Evolutionary conservation across 2,113 vertebrate genomes (phyloP).

Genomic region (Porphyrio hochstetteri): DNA sequence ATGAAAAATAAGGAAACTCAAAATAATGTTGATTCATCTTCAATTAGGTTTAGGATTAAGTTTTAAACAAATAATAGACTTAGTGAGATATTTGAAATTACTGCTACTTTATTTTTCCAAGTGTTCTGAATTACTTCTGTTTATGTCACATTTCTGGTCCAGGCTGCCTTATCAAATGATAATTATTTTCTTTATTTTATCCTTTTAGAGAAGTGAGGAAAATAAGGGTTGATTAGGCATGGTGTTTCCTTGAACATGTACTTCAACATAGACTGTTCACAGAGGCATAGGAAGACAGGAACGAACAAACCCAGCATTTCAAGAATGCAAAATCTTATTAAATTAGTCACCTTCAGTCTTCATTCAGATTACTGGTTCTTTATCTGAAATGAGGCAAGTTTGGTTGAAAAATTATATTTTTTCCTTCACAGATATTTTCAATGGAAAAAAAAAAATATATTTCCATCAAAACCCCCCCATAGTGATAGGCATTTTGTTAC

Average conservation of each 20-base stretch:
- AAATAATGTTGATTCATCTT: neutral
- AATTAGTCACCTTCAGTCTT: neutral
- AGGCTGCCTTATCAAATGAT: neutral
- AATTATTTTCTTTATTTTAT: neutral
- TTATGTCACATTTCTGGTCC: neutral
- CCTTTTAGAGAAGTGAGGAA: neutral
- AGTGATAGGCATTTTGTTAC: neutral
- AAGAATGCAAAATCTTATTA: neutral
- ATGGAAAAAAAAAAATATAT: neutral
- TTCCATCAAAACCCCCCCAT: neutral
- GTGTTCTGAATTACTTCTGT: neutral
- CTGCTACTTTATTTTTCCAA: neutral
- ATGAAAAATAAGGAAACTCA: neutral
- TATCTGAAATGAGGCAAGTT: neutral
- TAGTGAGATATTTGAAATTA: neutral
- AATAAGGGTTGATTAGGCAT: neutral
- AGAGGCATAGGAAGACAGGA: neutral
- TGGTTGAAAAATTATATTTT: rapidly evolving
- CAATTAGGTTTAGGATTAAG: neutral
- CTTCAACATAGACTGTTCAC: neutral
- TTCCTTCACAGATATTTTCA: neutral
- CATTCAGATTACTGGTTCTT: neutral
- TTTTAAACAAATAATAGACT: neutral
- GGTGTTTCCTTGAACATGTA: neutral
- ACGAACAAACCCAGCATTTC: neutral